These are phyloP conservation scores for Marasmarcha lunaedactyla DNA, from an alignment of 2,888 invertebrate species.

Conservation along the genomic window DNA sequence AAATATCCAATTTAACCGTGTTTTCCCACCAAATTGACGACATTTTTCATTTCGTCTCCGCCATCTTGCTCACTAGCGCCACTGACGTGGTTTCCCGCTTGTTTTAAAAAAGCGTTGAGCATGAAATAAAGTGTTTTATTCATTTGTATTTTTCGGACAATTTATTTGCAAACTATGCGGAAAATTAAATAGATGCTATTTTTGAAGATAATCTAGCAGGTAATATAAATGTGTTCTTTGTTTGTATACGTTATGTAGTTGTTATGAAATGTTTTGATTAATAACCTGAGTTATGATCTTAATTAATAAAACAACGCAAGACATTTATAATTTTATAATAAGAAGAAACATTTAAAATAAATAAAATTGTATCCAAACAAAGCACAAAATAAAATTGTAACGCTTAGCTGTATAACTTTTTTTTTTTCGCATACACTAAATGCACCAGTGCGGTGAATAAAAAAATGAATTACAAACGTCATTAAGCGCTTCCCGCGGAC, in stretches of 20 bases:
- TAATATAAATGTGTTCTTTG: neutral
- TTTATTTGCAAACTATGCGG: neutral
- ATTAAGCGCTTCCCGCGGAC: neutral
- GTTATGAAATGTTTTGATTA: no score
- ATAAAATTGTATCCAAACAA: no score
- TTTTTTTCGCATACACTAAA: no score
- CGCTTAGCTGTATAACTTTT: no score
- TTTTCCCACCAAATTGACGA: constrained; percentile 60
- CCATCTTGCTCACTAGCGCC: constrained; percentile 42
- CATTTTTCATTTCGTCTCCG: constrained; percentile 54
- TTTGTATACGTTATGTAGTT: neutral
- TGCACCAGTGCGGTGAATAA: no score
- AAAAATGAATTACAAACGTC: no score
- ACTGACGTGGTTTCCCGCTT: constrained; percentile 15
- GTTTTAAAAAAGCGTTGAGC: constrained; percentile 6
- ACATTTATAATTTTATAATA: no score
- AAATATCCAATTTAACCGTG: constrained; percentile 64
- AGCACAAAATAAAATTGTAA: no score
- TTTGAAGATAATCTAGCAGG: neutral
- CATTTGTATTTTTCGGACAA: constrained; percentile 1
- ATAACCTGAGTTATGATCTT: no score
- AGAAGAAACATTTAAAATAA: no score
- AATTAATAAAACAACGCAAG: no score
- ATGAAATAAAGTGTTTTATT: constrained; percentile 7
- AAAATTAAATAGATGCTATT: neutral